Percentiles rank a stretch among this genome's conserved stretches.
Conservation (phyloP, 2,888 invertebrate species). For the Carterocephalus palaemon region DNA sequence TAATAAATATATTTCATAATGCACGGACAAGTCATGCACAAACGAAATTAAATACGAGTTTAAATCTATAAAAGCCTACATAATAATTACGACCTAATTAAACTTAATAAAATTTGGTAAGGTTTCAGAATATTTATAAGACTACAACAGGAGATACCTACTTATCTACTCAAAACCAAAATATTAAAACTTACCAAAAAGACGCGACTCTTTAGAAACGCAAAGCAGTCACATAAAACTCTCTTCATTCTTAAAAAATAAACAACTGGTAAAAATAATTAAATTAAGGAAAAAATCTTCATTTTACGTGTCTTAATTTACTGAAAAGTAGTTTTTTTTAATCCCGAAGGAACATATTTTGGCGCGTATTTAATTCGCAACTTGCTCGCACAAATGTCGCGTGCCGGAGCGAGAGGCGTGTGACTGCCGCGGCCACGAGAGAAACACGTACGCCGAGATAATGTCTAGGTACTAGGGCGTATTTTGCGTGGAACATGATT, state of each 20-base stretch:
- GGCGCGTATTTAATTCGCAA: slow-evolving; percentile 23
- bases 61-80: too few species aligned
- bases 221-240: slow-evolving; percentile 43
- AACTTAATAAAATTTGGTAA: too few species aligned
- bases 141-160: background rate
- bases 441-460: slow-evolving; percentile 37
- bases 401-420: slow-evolving; percentile 32
- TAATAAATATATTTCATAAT: slow-evolving; percentile 3
- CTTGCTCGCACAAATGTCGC: slow-evolving; percentile 14
- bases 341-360: slow-evolving; percentile 33
- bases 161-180: background rate
- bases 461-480: slow-evolving; percentile 44
- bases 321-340: background rate
- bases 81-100: too few species aligned
- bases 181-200: slow-evolving; percentile 57
- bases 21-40: too few species aligned
- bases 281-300: slow-evolving; percentile 4
- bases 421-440: slow-evolving; percentile 45
- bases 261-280: slow-evolving; percentile 11
- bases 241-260: slow-evolving; percentile 37
- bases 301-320: slow-evolving; percentile 2
- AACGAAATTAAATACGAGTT: too few species aligned
- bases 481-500: too few species aligned
- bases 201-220: slow-evolving; percentile 49
- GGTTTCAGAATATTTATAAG: too few species aligned